Percentiles rank a stretch among this genome's conserved stretches.
Evolutionary conservation across 1,140 invertebrate species (phyloP).

Genomic region (Microplitis demolitor): DNA sequence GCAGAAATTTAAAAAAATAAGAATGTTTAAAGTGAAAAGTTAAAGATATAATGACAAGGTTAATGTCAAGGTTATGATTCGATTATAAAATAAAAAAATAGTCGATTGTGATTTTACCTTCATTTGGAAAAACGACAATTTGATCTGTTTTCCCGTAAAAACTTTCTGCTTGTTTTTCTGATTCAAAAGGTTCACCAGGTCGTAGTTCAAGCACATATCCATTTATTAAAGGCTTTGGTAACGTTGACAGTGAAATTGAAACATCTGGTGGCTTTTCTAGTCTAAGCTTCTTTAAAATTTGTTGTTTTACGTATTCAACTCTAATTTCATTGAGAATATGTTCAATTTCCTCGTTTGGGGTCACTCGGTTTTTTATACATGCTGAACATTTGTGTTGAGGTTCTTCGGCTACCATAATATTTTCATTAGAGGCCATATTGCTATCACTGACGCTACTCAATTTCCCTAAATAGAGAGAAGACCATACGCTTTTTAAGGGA

Average conservation of each 20-base stretch:
- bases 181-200: constrained; percentile 48
- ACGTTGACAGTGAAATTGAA: constrained; percentile 62
- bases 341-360: constrained; percentile 39
- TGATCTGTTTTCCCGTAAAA: constrained; percentile 81
- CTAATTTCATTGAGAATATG: constrained; percentile 64
- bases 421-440: neutral
- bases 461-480: constrained; percentile 42
- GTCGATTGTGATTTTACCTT: constrained; percentile 62
- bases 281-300: constrained; percentile 78
- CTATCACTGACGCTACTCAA: neutral
- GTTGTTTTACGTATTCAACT: constrained; percentile 80
- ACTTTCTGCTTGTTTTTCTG: constrained; percentile 65
- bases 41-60: too few relatives aligned
- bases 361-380: constrained; percentile 49
- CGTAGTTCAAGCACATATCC: constrained; percentile 60
- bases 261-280: constrained; percentile 73
- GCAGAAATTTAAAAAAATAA: too few relatives aligned
- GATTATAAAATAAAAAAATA: neutral
- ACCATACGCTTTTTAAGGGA: constrained; percentile 46
- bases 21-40: too few relatives aligned
- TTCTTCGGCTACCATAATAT: constrained; percentile 10
- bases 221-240: constrained; percentile 74
- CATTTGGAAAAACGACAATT: constrained; percentile 76
- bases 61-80: too few relatives aligned
- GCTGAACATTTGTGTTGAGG: constrained; percentile 39